These are phyloP conservation scores for Galeruca laticollis DNA, from an alignment of 2,888 invertebrate species.

Conservation along the genomic window DNA sequence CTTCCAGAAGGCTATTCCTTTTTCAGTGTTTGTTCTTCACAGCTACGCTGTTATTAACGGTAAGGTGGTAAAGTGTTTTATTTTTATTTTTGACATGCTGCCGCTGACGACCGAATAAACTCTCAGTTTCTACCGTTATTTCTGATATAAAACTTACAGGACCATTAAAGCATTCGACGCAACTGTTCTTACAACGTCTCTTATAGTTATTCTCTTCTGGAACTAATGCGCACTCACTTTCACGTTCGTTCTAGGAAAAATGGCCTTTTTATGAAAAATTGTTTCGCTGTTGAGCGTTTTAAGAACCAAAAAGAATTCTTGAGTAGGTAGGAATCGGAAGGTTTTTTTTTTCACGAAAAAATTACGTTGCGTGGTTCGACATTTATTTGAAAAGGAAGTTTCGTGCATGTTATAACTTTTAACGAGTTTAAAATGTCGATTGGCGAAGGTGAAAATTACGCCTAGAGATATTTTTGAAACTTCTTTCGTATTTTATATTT, in stretches of 20 bases:
- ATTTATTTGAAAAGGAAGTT: conserved; percentile 25
- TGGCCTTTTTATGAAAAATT: conserved; percentile 41
- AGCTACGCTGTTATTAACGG: neutral
- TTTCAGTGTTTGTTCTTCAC: conserved; percentile 10
- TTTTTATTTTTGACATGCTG: conserved; percentile 26
- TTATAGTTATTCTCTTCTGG: conserved; percentile 37
- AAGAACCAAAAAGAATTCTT: conserved; percentile 29
- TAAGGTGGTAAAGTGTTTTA: conserved; percentile 13
- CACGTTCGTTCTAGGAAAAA: conserved; percentile 33
- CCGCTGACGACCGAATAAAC: conserved; percentile 22
- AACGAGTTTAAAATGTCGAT: conserved; percentile 12
- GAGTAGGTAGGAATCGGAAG: conserved; percentile 29
- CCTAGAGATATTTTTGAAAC: neutral
- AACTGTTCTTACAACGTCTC: conserved; percentile 38
- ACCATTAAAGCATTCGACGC: conserved; percentile 37
- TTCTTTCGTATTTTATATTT: neutral
- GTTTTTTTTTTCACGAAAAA: conserved; percentile 24
- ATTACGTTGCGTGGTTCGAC: conserved; percentile 23
- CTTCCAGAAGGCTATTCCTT: neutral
- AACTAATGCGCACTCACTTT: conserved; percentile 40
- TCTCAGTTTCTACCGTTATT: conserved; percentile 32
- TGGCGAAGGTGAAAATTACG: neutral
- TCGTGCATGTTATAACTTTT: conserved; percentile 6
- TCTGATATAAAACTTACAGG: conserved; percentile 37
- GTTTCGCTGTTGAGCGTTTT: conserved; percentile 38